These are phyloP conservation scores for Caenorhabditis parvicauda DNA, from an alignment of 2,888 invertebrate species.

Conservation along the genomic window DNA sequence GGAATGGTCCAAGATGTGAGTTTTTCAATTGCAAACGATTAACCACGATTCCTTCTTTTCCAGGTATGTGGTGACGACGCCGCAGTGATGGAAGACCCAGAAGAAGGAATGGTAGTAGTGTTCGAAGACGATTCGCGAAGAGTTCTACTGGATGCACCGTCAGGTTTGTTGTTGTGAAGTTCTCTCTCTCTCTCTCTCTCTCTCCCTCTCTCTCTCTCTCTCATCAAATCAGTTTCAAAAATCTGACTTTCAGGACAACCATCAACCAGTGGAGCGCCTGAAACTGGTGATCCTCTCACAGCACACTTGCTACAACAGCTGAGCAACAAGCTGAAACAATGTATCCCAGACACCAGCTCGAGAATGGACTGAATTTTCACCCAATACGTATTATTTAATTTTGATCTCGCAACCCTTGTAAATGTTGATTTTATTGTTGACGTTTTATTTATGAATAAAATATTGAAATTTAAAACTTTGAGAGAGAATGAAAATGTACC, in stretches of 20 bases:
- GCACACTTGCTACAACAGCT: slow-evolving; percentile 31
- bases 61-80: slow-evolving; percentile 37
- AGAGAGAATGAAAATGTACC: too few species aligned
- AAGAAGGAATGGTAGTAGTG: slow-evolving; percentile 15
- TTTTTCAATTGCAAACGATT: background rate
- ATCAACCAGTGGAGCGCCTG: background rate
- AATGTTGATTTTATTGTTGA: too few species aligned
- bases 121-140: slow-evolving; percentile 27
- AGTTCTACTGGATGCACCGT: slow-evolving; percentile 1
- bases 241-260: background rate
- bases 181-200: background rate
- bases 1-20: slow-evolving; percentile 33
- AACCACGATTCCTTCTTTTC: background rate
- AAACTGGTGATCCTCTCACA: slow-evolving; percentile 25
- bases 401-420: too few species aligned
- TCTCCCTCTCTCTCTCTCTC: slow-evolving; percentile 5
- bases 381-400: too few species aligned
- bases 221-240: slow-evolving; percentile 4
- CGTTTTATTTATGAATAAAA: too few species aligned
- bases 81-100: slow-evolving; percentile 5
- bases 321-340: slow-evolving; percentile 23
- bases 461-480: too few species aligned
- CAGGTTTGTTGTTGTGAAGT: background rate
- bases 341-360: too few species aligned
- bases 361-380: too few species aligned